These are phyloP conservation scores for Nesometra sesokonis DNA, from an alignment of 35 echinoderm and acorn worm genomes.

Conservation along the genomic window DNA sequence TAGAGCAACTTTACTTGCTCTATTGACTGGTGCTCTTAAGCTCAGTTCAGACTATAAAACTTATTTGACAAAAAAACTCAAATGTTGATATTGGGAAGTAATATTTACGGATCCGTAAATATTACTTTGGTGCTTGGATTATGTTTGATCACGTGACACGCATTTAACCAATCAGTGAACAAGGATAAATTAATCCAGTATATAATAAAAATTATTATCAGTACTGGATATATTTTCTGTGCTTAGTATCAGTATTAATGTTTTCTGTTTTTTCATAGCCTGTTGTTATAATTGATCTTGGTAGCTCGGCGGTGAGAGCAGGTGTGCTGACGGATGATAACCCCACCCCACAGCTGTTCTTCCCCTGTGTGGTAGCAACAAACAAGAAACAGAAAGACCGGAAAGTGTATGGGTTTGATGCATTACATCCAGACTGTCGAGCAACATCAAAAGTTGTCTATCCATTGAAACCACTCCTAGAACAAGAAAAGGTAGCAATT, in stretches of 20 bases:
- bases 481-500: constrained; percentile 70
- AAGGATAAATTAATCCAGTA: too few relatives aligned
- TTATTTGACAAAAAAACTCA: too few relatives aligned
- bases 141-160: too few relatives aligned
- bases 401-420: constrained; percentile 68
- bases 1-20: too few relatives aligned
- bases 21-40: too few relatives aligned
- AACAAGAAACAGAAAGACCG: constrained; percentile 49
- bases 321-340: constrained; percentile 77
- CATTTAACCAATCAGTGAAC: too few relatives aligned
- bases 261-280: constrained; percentile 31
- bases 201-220: too few relatives aligned
- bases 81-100: too few relatives aligned
- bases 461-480: constrained; percentile 57
- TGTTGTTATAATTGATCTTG: constrained; percentile 76
- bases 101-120: too few relatives aligned
- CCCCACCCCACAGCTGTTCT: constrained; percentile 84
- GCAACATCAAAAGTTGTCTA: constrained; percentile 47
- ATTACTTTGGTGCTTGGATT: too few relatives aligned
- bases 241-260: not conserved
- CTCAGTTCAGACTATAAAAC: too few relatives aligned
- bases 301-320: constrained; percentile 82
- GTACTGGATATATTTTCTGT: too few relatives aligned
- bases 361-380: constrained; percentile 65
- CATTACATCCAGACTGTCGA: constrained; percentile 50